Evolutionary conservation across 2,113 vertebrate genomes (phyloP), one percentile per base, ranked within the genome.

Genomic region (Spea bombifrons): DNA sequence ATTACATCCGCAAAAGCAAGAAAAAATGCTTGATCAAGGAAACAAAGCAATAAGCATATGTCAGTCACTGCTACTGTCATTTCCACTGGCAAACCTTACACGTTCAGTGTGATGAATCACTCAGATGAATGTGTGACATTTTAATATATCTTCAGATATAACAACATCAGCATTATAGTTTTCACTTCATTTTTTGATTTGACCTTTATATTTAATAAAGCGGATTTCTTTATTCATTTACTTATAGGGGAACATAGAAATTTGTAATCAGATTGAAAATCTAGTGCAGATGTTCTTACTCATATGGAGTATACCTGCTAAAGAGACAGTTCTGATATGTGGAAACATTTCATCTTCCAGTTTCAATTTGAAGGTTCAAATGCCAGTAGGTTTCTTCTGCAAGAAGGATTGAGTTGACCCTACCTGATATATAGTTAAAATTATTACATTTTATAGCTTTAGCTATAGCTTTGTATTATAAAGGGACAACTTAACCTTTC

Each of bases 31-130:
- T 45, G 46, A 59, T 67, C 55, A 48, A 12, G 61, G 55, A 46
- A 77, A 71, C n/a, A 71, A 63, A 50, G 67, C 44, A 63, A 48
- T 30, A 53, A 71, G 61, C 75, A 71, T 69, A 17, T 70, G 66
- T 71, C 75, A 77, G 61, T 48, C 57, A 64, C 47, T 61, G 47
- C n/a, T 61, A 49, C 52, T 59, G 49, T 64, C 75, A 75, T 16
- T 49, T 67, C 55, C 15, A 44, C 57, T 75, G 15, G 49, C 30
- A 30, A 30, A 63, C 71, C 59, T 73, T 73, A 17, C 10, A 48
- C 49, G 48, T 49, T 64, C 47, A 30, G n/a, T 15, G 1, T 47
- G 63, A 65, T 48, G 17, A 66, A 66, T 75, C 43, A 52, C 73
- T 16, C 16, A 48, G 3, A 63, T 48, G 16, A 49, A 66, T n/a